These are phyloP conservation scores for Pristionchus arcanus DNA, from an alignment of 2,888 invertebrate genomes.

Conservation along the genomic window DNA sequence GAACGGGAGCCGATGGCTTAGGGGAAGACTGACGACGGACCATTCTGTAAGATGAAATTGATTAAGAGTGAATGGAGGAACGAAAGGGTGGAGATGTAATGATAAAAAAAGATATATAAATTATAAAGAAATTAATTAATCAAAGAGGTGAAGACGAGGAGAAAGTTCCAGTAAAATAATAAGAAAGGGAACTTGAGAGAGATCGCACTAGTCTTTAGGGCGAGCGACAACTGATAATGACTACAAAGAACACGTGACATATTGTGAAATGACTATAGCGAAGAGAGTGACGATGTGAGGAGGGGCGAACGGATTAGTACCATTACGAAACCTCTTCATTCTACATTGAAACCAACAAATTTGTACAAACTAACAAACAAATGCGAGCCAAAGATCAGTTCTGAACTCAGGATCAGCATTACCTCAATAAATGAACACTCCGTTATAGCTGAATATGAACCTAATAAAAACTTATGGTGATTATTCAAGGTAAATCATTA, in stretches of 20 bases:
- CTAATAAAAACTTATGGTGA: too few relatives aligned
- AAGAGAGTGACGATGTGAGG: not conserved
- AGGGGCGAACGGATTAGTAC: not conserved
- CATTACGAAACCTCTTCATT: not conserved
- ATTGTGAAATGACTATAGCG: conserved; percentile 29
- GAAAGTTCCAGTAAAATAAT: not conserved
- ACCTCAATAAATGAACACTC: not conserved
- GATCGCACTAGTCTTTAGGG: conserved; percentile 9
- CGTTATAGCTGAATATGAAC: too few relatives aligned
- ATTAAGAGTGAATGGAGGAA: not conserved
- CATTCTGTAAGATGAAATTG: conserved; percentile 60
- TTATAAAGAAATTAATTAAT: not conserved
- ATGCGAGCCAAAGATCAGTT: not conserved
- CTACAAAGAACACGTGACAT: conserved; percentile 48
- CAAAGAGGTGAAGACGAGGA: not conserved
- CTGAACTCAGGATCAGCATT: not conserved
- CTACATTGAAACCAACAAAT: not conserved
- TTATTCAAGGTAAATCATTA: too few relatives aligned
- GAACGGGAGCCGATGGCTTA: conserved; percentile 72
- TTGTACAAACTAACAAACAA: not conserved
- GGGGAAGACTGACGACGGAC: conserved; percentile 76
- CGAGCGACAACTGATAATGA: conserved; percentile 25
- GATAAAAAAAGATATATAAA: not conserved
- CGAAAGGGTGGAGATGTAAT: too few relatives aligned
- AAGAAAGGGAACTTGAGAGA: not conserved